Base-by-base conservation (phyloP, 2,797 vertebrate species). In the Garrulus glandarius region DNA sequence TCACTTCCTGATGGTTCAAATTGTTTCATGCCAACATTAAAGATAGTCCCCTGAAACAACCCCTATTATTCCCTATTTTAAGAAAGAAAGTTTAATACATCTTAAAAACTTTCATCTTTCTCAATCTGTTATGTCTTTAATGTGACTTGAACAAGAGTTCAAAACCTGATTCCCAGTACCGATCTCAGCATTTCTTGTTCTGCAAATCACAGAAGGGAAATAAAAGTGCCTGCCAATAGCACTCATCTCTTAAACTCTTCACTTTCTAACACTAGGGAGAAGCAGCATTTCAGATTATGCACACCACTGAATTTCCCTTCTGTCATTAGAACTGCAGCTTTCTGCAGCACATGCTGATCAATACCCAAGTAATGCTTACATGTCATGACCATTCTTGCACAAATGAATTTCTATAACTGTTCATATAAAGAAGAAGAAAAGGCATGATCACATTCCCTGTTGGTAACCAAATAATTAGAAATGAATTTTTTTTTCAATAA, bases 351-450 rank as follows among this genome's bases (percentile, higher is more conserved):
- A 20, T 77, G 5, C 44, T 77, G 65, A 55, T 6, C 1, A n/a
- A 30, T 41, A 56, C 2, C 2, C 0, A 0, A 55, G 20, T 27
- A 39, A 20, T 10, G 6, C 30, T 90, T 78, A 15, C 0, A 0
- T 6, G 29, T 30, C 39, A 16, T 6, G 10, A 23, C 4, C 8
- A 67, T 78, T 44, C 34, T 65, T 69, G 4, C 15, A 21, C 6
- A 2, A 32, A 47, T 47, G 15, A 50, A 57, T 75, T 75, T 56
- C 27, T 57, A 5, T 26, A 43, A 23, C 8, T 56, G 12, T 22
- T 70, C 8, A n/a, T n/a, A 32, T 5, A 60, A 85, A 67, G 4
- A 80, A 34, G 12, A 81, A 72, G 15, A 68, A 72, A 44, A 74
- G 2, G 3, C 37, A 20, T 53, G 63, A 78, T 49, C 27, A 30